A percentile compares a stretch with the other conserved stretches of the same genome.
phyloP scores from a whole-genome alignment of 2,888 invertebrate species.

The Cosmopolites sordidus region DNA sequence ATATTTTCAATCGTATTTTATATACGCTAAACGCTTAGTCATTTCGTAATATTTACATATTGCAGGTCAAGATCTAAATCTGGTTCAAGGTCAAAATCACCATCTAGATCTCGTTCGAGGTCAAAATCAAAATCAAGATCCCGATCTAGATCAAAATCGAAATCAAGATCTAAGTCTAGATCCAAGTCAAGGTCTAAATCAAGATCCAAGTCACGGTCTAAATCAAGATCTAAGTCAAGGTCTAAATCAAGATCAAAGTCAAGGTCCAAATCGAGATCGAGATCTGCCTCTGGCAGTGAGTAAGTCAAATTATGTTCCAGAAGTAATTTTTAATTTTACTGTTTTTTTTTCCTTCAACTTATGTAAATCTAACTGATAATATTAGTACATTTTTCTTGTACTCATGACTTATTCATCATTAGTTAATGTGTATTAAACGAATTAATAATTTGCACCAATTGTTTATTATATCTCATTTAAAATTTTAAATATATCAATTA shows the following conservation, averaged over 20 bases:
- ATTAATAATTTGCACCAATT: too few species aligned
- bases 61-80: conserved; percentile 37
- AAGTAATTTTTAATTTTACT: too few species aligned
- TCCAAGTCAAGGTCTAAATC: conserved; percentile 28
- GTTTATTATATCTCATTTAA: too few species aligned
- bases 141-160: conserved; percentile 28
- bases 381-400: too few species aligned
- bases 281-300: conserved; percentile 2
- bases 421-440: too few species aligned
- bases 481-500: too few species aligned
- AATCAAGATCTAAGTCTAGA: conserved; percentile 36
- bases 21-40: too few species aligned
- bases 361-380: too few species aligned
- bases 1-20: too few species aligned
- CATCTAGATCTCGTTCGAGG: conserved; percentile 34
- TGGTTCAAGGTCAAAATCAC: conserved; percentile 37
- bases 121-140: conserved; percentile 35
- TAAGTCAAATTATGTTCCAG: not conserved
- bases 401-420: too few species aligned
- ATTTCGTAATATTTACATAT: too few species aligned
- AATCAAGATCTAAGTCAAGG: conserved; percentile 33
- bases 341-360: too few species aligned
- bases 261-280: conserved; percentile 10
- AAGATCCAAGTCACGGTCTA: conserved; percentile 25
- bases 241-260: conserved; percentile 21